Conservation (phyloP, 2,888 invertebrate genomes). For the Timandra comae region DNA sequence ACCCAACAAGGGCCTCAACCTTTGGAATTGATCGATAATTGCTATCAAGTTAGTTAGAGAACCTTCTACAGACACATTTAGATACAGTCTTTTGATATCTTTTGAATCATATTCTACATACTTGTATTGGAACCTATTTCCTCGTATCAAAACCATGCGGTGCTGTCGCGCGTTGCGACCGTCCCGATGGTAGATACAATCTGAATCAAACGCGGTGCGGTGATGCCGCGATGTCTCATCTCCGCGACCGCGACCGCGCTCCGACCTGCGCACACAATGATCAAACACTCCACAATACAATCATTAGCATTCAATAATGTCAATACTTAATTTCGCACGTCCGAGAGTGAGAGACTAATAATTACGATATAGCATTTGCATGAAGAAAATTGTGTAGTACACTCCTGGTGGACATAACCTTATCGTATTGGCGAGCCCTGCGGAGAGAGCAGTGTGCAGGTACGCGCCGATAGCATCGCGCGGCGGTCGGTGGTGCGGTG, state of each 20-base stretch:
- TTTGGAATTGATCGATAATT: too few species aligned
- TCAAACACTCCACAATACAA: not conserved
- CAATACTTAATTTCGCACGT: not conserved
- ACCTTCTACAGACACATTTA: too few species aligned
- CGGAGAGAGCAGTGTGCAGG: conserved; percentile 15
- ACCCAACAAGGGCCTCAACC: too few species aligned
- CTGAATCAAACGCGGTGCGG: conserved; percentile 40
- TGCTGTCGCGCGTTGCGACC: not conserved
- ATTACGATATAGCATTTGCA: too few species aligned
- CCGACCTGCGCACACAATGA: conserved; percentile 1
- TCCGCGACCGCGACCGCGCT: conserved; percentile 13
- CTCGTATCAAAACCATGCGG: not conserved
- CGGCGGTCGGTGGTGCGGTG: conserved; percentile 23
- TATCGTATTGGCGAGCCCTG: conserved; percentile 28
- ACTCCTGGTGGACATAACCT: too few species aligned
- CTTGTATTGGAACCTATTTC: too few species aligned
- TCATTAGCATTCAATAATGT: not conserved
- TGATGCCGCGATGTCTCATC: conserved; percentile 27
- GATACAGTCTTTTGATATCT: too few species aligned
- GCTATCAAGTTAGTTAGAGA: too few species aligned
- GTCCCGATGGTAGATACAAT: conserved; percentile 30
- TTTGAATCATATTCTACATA: too few species aligned
- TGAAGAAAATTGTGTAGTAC: too few species aligned
- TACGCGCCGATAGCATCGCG: conserved; percentile 17
- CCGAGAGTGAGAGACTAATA: too few species aligned